Base-by-base conservation (phyloP, 2,797 vertebrate species). In the Pseudopleuronectes americanus region DNA sequence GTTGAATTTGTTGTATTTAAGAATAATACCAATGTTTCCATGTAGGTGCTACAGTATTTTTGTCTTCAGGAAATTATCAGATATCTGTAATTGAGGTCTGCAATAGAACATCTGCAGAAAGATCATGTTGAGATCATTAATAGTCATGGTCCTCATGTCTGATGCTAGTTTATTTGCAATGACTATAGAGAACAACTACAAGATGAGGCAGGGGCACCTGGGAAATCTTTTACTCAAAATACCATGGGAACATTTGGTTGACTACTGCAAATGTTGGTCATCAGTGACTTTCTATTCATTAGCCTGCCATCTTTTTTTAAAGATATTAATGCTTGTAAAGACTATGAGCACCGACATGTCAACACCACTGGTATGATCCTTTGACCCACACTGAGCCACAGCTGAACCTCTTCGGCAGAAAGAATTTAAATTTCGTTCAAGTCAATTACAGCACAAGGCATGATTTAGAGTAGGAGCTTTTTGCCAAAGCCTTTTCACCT, bases 361-460 rank as follows among this genome's bases (percentile, higher is more conserved):
- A 83, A 74, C 47, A 88, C 61, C 68, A 88, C 75, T 90, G 90
- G 89, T 88, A 91, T 90, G 86, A 90, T 88, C 74, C 89, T 92
- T 90, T 80, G 67, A 84, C 87, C 75, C 68, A 80, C 69, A 81
- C 52, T 10, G 71, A 91, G 90, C 88, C 88, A 93, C 70, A 92
- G 88, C 88, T 88, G 87, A 90, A 86, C n/a, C 19, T 87, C 80
- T 90, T 82, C 62, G 66, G 74, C 71, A 79, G 83, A 78, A 59
- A 71, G 43, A 45, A 1, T 47, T 2, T 12, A 8, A 63, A 76
- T 80, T 79, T 59, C 45, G 56, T 56, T 68, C 1, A 49, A 28
- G 53, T 79, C 36, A 85, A 74, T 82, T 68, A 57, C 3, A 67
- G 55, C n/a, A 28, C 33, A 75, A 65, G 23, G 23, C 21, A 71